Evolutionary conservation across 2,113 vertebrate species (phyloP).

Genomic region (Atlantisia rogersi): DNA sequence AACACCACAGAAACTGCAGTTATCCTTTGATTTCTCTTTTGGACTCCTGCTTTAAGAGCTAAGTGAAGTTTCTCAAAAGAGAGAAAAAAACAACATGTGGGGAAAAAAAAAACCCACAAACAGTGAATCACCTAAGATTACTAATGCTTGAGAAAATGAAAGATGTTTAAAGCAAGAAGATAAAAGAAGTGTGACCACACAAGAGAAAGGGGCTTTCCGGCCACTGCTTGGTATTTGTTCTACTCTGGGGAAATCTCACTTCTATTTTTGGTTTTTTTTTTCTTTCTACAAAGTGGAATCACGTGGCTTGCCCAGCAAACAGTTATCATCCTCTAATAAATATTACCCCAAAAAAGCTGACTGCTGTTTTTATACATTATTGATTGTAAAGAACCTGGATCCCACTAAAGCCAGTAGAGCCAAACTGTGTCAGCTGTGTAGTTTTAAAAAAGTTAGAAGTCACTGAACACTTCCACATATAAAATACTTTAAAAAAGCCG

Average conservation of each 20-base stretch:
- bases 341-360: neutral
- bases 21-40: neutral
- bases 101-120: neutral
- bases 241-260: neutral
- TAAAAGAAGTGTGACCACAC: neutral
- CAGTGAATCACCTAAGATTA: neutral
- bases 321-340: neutral
- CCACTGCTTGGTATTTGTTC: neutral
- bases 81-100: neutral
- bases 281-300: neutral
- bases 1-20: neutral
- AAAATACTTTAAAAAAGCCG: neutral
- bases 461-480: neutral
- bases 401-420: neutral
- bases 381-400: neutral
- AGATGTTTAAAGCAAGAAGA: neutral
- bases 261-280: neutral
- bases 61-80: neutral
- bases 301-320: neutral
- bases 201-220: neutral
- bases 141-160: neutral
- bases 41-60: neutral
- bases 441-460: neutral
- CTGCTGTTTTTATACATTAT: neutral
- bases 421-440: neutral